A percentile compares a stretch with the other conserved stretches of the same genome.
Evolutionary conservation across 2,888 invertebrate genomes (phyloP).

Genomic region (Cosmorhoe ocellata): DNA sequence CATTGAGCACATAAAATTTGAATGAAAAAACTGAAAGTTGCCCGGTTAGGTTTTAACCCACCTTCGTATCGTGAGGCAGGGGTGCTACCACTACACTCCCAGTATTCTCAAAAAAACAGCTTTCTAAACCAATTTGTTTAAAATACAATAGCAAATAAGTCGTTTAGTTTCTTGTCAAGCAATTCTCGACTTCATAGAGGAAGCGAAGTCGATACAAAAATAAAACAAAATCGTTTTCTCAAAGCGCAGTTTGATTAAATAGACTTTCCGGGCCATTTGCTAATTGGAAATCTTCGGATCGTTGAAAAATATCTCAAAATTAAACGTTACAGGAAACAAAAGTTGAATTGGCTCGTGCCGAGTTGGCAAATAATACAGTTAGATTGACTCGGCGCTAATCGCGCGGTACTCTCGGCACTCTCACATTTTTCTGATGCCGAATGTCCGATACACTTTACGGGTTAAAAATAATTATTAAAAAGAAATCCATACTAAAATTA

Average conservation of each 20-base stretch:
- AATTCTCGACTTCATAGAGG: slow-evolving; percentile 7
- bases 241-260: slow-evolving; percentile 43
- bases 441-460: no score
- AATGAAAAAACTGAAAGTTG: no score
- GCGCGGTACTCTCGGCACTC: background rate
- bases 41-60: no score
- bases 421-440: background rate
- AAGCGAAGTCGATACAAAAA: slow-evolving; percentile 35
- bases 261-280: slow-evolving; percentile 45
- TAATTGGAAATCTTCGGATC: slow-evolving; percentile 46
- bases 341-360: slow-evolving; percentile 14
- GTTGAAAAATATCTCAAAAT: slow-evolving; percentile 24
- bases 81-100: no score
- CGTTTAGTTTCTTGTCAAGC: no score
- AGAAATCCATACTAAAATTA: no score
- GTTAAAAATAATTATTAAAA: no score
- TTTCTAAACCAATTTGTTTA: no score
- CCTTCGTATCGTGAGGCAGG: no score
- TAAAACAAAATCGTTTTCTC: slow-evolving; percentile 38
- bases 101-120: no score
- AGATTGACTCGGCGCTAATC: slow-evolving; percentile 10
- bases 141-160: no score
- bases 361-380: slow-evolving; percentile 6
- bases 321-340: slow-evolving; percentile 19
- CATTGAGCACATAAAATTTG: no score